phyloP scores from a whole-genome alignment of 1,140 invertebrate genomes.

The Pseudomyrmex gracilis region DNA sequence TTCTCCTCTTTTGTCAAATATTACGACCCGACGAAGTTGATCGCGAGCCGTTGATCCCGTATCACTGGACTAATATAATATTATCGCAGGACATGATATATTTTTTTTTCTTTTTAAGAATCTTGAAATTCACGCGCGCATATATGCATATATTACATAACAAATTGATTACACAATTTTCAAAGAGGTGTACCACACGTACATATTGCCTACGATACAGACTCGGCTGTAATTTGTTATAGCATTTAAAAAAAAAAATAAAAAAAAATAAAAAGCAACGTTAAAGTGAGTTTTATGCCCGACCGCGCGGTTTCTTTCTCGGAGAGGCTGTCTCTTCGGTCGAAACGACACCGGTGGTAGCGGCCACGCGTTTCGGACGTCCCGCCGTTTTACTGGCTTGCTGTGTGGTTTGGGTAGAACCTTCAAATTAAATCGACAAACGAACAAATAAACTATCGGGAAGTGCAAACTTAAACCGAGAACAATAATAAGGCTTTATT shows the following conservation, averaged over 20 bases:
- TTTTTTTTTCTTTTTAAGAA: constrained; percentile 61
- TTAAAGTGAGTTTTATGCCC: constrained; percentile 79
- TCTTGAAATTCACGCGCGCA: constrained; percentile 71
- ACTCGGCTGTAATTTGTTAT: constrained; percentile 74
- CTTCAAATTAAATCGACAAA: constrained; percentile 58
- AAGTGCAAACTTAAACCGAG: too few species aligned
- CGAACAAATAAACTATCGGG: too few species aligned
- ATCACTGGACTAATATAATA: constrained; percentile 74
- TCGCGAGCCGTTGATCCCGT: constrained; percentile 73
- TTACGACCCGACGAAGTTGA: constrained; percentile 70
- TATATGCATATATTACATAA: constrained; percentile 72
- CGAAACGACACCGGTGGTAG: constrained; percentile 66
- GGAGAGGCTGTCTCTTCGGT: constrained; percentile 75
- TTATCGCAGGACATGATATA: constrained; percentile 73
- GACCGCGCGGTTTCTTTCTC: constrained; percentile 80
- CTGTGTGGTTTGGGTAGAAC: constrained; percentile 67
- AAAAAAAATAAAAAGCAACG: constrained; percentile 58
- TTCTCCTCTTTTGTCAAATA: constrained; percentile 63
- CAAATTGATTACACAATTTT: constrained; percentile 72
- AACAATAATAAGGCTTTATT: too few species aligned
- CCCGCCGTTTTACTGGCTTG: constrained; percentile 74
- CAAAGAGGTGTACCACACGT: constrained; percentile 74
- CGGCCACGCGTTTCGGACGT: constrained; percentile 78
- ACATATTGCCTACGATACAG: constrained; percentile 81
- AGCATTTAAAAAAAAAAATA: constrained; percentile 11